phyloP scores from a whole-genome alignment of 2,113 vertebrate species.

The Aptenodytes patagonicus region DNA sequence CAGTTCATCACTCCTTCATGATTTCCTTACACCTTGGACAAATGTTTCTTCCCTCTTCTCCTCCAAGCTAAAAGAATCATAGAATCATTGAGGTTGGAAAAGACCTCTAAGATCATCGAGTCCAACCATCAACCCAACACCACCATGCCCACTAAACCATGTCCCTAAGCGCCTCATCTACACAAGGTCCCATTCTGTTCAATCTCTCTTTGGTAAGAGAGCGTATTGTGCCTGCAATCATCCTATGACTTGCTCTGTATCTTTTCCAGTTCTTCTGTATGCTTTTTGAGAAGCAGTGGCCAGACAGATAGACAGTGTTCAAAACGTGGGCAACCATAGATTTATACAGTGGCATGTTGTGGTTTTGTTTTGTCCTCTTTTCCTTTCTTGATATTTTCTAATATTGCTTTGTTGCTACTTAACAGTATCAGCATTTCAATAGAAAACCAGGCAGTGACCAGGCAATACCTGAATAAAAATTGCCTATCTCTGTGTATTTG shows the following conservation, averaged over 20 bases:
- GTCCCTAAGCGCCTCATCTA: too few species aligned
- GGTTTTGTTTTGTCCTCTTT: not conserved
- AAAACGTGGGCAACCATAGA: not conserved
- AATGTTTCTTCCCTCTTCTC: not conserved
- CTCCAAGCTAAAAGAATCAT: not conserved
- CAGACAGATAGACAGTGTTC: not conserved
- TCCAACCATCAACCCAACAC: too few species aligned
- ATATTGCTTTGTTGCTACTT: not conserved
- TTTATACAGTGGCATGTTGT: not conserved
- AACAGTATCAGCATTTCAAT: not conserved
- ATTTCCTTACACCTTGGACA: not conserved
- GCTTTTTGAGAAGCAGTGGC: not conserved
- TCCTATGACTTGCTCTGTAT: not conserved
- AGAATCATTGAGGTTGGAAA: too few species aligned
- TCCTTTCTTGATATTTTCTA: not conserved
- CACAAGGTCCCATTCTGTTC: not conserved
- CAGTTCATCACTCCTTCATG: not conserved
- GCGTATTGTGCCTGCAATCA: not conserved
- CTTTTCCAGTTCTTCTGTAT: not conserved
- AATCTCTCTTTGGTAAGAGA: not conserved
- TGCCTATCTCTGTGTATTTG: not conserved
- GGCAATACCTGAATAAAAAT: not conserved
- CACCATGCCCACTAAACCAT: too few species aligned
- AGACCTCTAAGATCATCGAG: too few species aligned
- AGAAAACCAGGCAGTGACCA: not conserved